Conservation (phyloP, 2,888 invertebrate genomes). For the Ophion obscuratus region DNA sequence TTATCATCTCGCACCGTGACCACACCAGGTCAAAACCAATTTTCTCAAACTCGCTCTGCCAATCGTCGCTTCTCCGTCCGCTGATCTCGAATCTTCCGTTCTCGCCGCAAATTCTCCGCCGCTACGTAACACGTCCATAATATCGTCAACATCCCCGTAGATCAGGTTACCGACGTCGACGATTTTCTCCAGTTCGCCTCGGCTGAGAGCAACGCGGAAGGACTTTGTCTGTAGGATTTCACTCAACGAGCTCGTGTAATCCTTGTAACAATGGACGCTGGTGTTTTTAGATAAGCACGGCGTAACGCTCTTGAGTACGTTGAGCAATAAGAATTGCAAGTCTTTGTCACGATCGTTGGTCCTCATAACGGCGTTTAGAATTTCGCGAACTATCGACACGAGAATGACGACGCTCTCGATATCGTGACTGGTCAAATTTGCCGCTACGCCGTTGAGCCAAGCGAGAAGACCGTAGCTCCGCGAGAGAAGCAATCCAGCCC, state of each 20-base stretch:
- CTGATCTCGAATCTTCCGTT: slow-evolving; percentile 17
- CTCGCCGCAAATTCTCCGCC: slow-evolving; percentile 75
- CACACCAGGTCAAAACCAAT: slow-evolving; percentile 66
- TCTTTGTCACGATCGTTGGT: slow-evolving; percentile 67
- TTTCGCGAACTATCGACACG: slow-evolving; percentile 75
- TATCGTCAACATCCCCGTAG: slow-evolving; percentile 77
- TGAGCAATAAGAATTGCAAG: slow-evolving; percentile 71
- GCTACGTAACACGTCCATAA: slow-evolving; percentile 79
- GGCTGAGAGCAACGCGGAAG: slow-evolving; percentile 71
- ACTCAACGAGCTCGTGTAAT: slow-evolving; percentile 69
- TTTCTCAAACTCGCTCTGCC: slow-evolving; percentile 60
- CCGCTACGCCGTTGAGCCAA: slow-evolving; percentile 86
- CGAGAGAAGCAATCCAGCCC: slow-evolving; percentile 88
- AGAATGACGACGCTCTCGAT: slow-evolving; percentile 70
- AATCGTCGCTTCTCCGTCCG: slow-evolving; percentile 40
- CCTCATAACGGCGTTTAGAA: slow-evolving; percentile 67
- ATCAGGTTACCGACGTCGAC: slow-evolving; percentile 68
- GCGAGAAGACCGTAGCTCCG: slow-evolving; percentile 89
- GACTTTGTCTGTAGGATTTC: slow-evolving; percentile 71
- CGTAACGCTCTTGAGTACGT: slow-evolving; percentile 69
- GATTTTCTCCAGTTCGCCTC: slow-evolving; percentile 73
- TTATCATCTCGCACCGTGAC: slow-evolving; percentile 37
- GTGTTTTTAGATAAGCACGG: slow-evolving; percentile 68
- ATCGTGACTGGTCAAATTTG: slow-evolving; percentile 69
- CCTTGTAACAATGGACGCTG: slow-evolving; percentile 59